phyloP scores from a whole-genome alignment of 1,140 invertebrate genomes.

The Drosophila persimilis region DNA sequence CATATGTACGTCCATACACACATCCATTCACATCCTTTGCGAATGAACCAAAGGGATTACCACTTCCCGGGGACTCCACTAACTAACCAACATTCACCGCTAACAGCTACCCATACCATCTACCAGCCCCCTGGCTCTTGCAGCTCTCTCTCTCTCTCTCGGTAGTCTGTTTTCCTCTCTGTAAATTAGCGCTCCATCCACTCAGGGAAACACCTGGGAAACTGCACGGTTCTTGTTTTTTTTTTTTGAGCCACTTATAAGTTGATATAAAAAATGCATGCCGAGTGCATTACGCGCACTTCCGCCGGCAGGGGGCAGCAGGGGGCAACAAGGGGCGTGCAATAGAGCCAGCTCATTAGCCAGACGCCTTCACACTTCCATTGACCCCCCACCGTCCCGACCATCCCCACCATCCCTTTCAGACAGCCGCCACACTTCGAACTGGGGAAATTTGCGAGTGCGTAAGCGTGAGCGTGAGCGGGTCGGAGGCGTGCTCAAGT shows the following conservation, averaged over 20 bases:
- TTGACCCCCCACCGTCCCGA: background rate
- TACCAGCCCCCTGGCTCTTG: too few species aligned
- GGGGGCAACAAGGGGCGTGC: slow-evolving; percentile 15
- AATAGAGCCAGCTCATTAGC: slow-evolving; percentile 66
- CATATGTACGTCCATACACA: too few species aligned
- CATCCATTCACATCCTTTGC: background rate
- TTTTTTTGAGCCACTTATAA: slow-evolving; percentile 36
- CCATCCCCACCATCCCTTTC: too few species aligned
- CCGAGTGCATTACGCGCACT: slow-evolving; percentile 50
- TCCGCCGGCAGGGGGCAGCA: slow-evolving; percentile 2
- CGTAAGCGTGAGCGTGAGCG: slow-evolving; percentile 22
- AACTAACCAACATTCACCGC: slow-evolving; percentile 34
- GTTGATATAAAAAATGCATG: slow-evolving; percentile 57
- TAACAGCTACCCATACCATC: background rate
- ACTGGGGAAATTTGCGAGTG: slow-evolving; percentile 44
- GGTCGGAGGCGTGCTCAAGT: slow-evolving; percentile 63
- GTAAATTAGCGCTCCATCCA: slow-evolving; percentile 38
- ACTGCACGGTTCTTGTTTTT: slow-evolving; percentile 13
- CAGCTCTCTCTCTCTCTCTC: background rate
- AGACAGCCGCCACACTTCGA: slow-evolving; percentile 43
- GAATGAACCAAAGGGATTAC: too few species aligned
- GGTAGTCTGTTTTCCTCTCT: slow-evolving; percentile 8
- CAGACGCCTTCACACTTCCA: slow-evolving; percentile 27
- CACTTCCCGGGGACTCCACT: background rate
- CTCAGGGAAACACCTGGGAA: slow-evolving; percentile 26